Base-by-base conservation (phyloP, 2,113 vertebrate species). In the Lophochroa leadbeateri region DNA sequence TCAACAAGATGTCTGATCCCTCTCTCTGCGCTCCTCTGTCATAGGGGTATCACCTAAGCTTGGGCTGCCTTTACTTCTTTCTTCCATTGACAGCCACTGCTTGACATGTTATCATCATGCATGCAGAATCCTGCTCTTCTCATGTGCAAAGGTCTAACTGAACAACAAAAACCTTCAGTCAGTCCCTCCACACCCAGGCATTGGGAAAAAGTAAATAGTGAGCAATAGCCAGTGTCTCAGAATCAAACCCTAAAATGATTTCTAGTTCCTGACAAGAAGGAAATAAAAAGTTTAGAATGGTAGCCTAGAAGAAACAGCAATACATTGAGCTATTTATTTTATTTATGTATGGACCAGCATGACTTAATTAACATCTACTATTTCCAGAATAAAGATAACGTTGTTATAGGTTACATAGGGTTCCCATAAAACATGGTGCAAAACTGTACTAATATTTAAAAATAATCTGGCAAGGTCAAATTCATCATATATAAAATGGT, bases 51-150 rank as follows among this genome's bases (percentile, higher is more conserved):
- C 95, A 95, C 90, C 92, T 97, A 87, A 96, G 84, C 86, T 70
- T 89, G 63, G 74, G 35, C 63, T 96, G 92, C 90, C 86, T 97
- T 96, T 96, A 37, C 79, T 90, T 88, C 84, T 94, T 90, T 90
- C 71, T 92, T 95, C 60, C 74, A 68, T 11, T 95, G 94, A 95
- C 93, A 95, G 91, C 35, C 86, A 90, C 92, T 87, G 67, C 89
- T 83, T 96, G 96, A 95, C 95, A 96, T 63, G 43, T 94, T 94
- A 94, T 94, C 88, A 95, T 92, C 95, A 95, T 46, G 84, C 79
- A 93, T 96, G 87, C 83, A 95, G 91, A 94, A 94, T 96, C 35
- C 58, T 94, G 75, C 71, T 92, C 91, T 85, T 90, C 79, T 92
- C 7, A 6, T 55, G 68, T 92, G 58, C 67, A 91, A 86, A 91